Conservation (phyloP, 2,888 invertebrate species). For the Chironomus riparius region DNA sequence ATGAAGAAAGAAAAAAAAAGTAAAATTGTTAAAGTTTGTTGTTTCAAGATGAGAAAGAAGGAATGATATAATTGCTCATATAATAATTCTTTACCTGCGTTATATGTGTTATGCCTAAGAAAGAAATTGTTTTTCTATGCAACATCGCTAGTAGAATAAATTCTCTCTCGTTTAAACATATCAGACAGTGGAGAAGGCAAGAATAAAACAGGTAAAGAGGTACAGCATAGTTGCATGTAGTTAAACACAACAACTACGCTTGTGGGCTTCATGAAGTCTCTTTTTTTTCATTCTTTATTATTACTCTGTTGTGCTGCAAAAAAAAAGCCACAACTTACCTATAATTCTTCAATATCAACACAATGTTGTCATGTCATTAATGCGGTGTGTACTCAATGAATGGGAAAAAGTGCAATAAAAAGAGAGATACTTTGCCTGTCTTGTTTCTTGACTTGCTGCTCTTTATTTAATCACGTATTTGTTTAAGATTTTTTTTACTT, state of each 20-base stretch:
- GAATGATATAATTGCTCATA: conserved; percentile 27
- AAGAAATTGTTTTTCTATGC: neutral
- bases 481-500: neutral
- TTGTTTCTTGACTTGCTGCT: conserved; percentile 13
- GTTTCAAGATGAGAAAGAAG: conserved; percentile 7
- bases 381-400: conserved; percentile 16
- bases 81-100: conserved; percentile 26
- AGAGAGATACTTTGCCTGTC: neutral
- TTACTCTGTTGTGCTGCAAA: neutral
- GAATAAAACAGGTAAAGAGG: neutral
- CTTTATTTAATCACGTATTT: conserved; percentile 26
- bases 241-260: conserved; percentile 1
- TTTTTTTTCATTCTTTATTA: neutral
- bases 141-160: neutral
- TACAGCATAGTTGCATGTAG: conserved; percentile 23
- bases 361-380: conserved; percentile 26
- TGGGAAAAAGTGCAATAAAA: conserved; percentile 1
- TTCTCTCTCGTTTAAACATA: too few species aligned
- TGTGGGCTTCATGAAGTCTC: neutral
- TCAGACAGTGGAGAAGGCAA: too few species aligned
- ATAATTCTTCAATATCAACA: conserved; percentile 27
- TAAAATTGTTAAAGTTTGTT: neutral
- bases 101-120: neutral
- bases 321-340: neutral
- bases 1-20: neutral